A percentile compares a stretch with the other conserved stretches of the same genome.
Conservation (phyloP, 1,140 invertebrate genomes). For the Glossosoma conforme region DNA sequence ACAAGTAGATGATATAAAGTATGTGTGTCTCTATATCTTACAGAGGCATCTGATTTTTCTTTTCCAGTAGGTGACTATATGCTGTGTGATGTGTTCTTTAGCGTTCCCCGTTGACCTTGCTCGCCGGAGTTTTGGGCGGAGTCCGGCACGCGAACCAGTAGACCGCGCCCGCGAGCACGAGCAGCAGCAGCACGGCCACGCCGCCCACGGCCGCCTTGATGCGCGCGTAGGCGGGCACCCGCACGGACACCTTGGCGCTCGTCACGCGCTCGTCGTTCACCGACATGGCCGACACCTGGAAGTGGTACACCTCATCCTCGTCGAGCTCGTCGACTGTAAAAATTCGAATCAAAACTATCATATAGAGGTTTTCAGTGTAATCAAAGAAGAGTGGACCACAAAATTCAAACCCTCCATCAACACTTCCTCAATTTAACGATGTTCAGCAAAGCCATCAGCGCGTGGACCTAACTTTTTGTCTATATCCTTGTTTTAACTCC, state of each 20-base stretch:
- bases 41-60: too few relatives aligned
- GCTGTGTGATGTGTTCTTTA: too few relatives aligned
- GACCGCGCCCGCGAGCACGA: slow-evolving; percentile 50
- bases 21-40: too few relatives aligned
- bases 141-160: slow-evolving; percentile 54
- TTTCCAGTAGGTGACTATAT: too few relatives aligned
- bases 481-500: too few relatives aligned
- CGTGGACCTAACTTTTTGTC: slow-evolving; percentile 73
- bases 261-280: slow-evolving; percentile 50
- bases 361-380: too few relatives aligned
- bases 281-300: slow-evolving; percentile 60
- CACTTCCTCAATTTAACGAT: too few relatives aligned
- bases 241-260: slow-evolving; percentile 52
- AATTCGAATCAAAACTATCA: slow-evolving; percentile 13
- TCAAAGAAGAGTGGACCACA: too few relatives aligned
- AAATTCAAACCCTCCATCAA: too few relatives aligned
- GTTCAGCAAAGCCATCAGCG: slow-evolving; percentile 78
- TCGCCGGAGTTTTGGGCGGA: too few relatives aligned
- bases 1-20: too few relatives aligned
- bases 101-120: slow-evolving; percentile 1
- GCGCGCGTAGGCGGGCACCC: slow-evolving; percentile 57
- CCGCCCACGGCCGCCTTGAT: slow-evolving; percentile 60
- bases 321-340: slow-evolving; percentile 57
- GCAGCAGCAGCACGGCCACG: slow-evolving; percentile 52
- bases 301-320: slow-evolving; percentile 60